Percentiles rank a stretch among this genome's conserved stretches.
Conservation (phyloP, 2,797 vertebrate genomes). For the Nothura maculosa region DNA sequence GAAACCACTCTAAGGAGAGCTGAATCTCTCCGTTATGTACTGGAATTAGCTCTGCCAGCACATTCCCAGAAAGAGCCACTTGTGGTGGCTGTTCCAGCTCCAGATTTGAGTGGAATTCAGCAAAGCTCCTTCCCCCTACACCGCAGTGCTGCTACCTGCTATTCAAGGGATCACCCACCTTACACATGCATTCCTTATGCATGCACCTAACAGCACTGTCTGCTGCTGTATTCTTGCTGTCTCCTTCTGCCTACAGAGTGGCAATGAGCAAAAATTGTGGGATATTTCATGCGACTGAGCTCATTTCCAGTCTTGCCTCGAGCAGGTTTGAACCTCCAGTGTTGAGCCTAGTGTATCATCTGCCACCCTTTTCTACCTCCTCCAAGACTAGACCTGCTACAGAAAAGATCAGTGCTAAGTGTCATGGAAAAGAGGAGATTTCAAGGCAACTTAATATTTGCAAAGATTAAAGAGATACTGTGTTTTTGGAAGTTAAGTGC, state of each 20-base stretch:
- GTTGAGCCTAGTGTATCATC: not conserved
- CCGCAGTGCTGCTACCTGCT: not conserved
- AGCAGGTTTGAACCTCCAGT: not conserved
- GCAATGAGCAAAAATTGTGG: not conserved
- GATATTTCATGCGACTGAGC: not conserved
- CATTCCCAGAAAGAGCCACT: not conserved
- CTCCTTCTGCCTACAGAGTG: not conserved
- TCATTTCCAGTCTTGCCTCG: conserved; percentile 31
- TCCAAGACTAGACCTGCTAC: not conserved
- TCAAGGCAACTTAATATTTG: not conserved
- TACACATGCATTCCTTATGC: accelerated
- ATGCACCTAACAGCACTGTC: not conserved
- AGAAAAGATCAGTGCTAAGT: conserved; percentile 5
- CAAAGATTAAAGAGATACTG: not conserved
- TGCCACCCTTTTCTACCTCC: conserved; percentile 26
- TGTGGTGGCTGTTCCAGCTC: not conserved
- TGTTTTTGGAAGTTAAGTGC: not conserved
- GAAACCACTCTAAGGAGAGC: not conserved
- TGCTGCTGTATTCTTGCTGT: not conserved
- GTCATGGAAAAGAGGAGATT: not conserved
- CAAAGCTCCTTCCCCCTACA: not conserved
- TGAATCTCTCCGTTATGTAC: not conserved
- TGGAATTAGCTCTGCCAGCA: not conserved
- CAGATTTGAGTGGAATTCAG: not conserved
- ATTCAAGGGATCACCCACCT: not conserved